A percentile compares a stretch with the other conserved stretches of the same genome.
Evolutionary conservation across 2,113 vertebrate species (phyloP).

Genomic region (Pholis gunnellus): DNA sequence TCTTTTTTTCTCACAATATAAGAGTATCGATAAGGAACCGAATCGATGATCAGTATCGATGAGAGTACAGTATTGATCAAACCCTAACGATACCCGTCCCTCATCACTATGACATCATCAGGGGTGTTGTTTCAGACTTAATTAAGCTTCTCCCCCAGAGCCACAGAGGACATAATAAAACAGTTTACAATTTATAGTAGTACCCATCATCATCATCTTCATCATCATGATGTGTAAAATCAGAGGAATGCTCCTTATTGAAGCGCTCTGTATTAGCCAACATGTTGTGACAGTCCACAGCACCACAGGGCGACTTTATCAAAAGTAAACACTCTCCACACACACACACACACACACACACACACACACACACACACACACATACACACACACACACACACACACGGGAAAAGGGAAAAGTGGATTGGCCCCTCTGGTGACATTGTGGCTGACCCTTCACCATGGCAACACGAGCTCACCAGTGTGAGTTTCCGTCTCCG

Average conservation of each 20-base stretch:
- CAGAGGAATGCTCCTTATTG: constrained; percentile 29
- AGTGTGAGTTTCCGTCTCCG: not conserved
- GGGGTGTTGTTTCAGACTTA: not conserved
- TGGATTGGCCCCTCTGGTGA: constrained; percentile 60
- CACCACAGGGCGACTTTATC: constrained; percentile 23
- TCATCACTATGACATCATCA: constrained; percentile 2
- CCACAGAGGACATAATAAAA: not conserved
- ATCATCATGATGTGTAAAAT: not conserved
- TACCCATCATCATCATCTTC: too few relatives aligned
- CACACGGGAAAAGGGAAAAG: constrained; percentile 31
- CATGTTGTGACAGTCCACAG: not conserved
- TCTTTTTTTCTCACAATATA: too few relatives aligned
- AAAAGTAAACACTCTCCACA: constrained; percentile 37
- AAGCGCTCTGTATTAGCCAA: not conserved
- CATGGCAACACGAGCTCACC: constrained; percentile 66
- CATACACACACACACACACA: constrained; percentile 9
- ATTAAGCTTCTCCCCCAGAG: not conserved
- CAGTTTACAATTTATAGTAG: not conserved
- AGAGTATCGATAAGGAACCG: too few relatives aligned
- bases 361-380: not conserved
- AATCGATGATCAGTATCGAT: too few relatives aligned
- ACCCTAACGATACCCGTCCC: not conserved
- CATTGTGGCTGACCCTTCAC: constrained; percentile 69
- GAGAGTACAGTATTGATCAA: too few relatives aligned
- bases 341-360: constrained; percentile 7